Evolutionary conservation across 2,888 invertebrate species (phyloP), one percentile per base, ranked within the genome.

Genomic region (Elgonia sp.): DNA sequence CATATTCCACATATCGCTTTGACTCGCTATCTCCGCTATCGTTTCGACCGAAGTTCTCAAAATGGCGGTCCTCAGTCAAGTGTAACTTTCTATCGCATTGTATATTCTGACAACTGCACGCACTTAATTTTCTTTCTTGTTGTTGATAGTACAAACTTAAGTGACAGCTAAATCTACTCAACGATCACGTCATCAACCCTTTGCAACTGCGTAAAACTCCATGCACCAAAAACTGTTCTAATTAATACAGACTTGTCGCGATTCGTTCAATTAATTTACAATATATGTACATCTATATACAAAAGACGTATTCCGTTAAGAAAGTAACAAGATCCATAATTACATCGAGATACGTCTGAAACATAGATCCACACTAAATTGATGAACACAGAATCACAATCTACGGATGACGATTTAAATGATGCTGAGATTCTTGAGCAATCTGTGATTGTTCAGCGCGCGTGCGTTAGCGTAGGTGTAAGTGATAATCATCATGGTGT

Each of bases 141-240:
- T 77, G 73, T 79, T 82, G 70, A 73, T 69, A 70, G 39, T 39
- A 84, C 63, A 65, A 14, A 65, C 67, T 67, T 39, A 73, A 39
- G 37, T 79, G 39, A 70, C 16, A 75, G n/a, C 85, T 80, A 88
- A 69, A 37, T 70, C 88, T 82, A 88, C 76, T 50, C 37, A 72
- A 83, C 46, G 76, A 86, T 88, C 63, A 86, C 83, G 29, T 88
- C 50, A 70, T 70, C 63, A 76, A 89, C 50, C 65, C 69, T 67
- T 77, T 62, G 57, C 80, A 88, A 85, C 21, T 82, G 55, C 67
- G 60, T 82, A 14, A 12, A 57, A 73, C 79, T 20, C 62, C 89
- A 86, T 89, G 89, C 89, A 89, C 46, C 50, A 84, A 81, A 84
- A 79, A 86, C 72, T 86, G 62, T 57, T 67, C 80, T 86, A 88